Conservation (phyloP, 1,140 invertebrate genomes). For the Trachymyrmex septentrionalis region DNA sequence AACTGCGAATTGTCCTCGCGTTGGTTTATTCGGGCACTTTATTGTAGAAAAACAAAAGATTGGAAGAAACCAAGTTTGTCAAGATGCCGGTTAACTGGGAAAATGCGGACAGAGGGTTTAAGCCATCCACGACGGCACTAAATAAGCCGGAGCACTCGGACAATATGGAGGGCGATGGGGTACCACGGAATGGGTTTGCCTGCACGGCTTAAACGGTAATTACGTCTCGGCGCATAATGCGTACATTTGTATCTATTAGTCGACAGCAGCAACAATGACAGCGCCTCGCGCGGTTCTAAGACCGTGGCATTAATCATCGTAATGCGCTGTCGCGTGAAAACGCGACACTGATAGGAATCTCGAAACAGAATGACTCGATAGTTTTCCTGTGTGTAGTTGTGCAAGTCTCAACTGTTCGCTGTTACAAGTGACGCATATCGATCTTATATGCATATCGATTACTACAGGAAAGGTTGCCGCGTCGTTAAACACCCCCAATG, state of each 20-base stretch:
- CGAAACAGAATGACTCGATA: constrained; percentile 18
- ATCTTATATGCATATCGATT: not conserved
- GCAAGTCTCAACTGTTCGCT: not conserved
- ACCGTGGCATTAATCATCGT: constrained; percentile 68
- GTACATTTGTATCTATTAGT: constrained; percentile 81
- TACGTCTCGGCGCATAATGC: constrained; percentile 66
- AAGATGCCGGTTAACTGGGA: constrained; percentile 22
- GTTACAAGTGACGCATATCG: constrained; percentile 4
- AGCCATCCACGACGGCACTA: constrained; percentile 4
- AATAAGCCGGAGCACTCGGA: constrained; percentile 53
- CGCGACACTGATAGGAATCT: constrained; percentile 33
- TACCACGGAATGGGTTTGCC: constrained; percentile 2
- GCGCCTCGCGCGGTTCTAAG: constrained; percentile 62
- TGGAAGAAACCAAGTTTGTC: constrained; percentile 43
- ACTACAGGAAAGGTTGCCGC: not conserved
- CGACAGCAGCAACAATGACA: constrained; percentile 74
- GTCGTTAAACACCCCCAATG: not conserved
- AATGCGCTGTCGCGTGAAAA: constrained; percentile 33
- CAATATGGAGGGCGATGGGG: constrained; percentile 37
- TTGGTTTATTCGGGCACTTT: not conserved
- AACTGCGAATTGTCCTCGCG: not conserved
- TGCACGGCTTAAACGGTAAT: constrained; percentile 71
- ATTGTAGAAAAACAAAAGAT: not conserved
- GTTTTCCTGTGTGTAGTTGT: constrained; percentile 5
- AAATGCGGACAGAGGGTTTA: constrained; percentile 41